Base-by-base conservation (phyloP, 2,888 invertebrate genomes). In the Aphrophora alni region DNA sequence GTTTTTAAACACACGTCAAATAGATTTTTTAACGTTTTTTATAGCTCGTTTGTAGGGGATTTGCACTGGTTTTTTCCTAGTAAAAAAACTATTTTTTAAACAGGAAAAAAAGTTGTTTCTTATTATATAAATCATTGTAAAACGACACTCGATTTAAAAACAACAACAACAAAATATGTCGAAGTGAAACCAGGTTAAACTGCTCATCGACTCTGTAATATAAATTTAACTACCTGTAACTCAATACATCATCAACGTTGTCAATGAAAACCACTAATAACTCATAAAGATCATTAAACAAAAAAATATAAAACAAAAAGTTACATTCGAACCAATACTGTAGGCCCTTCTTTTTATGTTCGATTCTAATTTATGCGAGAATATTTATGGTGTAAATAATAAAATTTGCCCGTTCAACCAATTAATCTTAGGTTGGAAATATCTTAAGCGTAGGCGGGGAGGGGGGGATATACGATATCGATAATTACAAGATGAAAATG, bases 251-350 rank as follows among this genome's bases (percentile, higher is more conserved):
- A 59, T 59, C 59, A 21, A n/a, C n/a, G 21, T 59, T 59, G 59
- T 59, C 59, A 21, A 59, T 59, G 59, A 59, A 59, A 59, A 10
- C n/a, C 59, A 3, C 59, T 59, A 59, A 59, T 59, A 59, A 59
- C 59, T 59, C 59, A 59, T 59, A 59, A 59, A 59, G 21, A 59
- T 59, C 59, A 59, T 59, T 59, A 59, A 59, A 59, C 59, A 59
- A 59, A 21, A 21, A 0, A 21, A 7, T 5, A 21, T 3, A 59
- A 7, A 59, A 21, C n/a, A 21, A 59, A 59, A 59, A 59, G 21
- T 21, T 21, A 59, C 8, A 33, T 33, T 8, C 33, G 21, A 59
- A 5, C 59, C n/a, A 21, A 7, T 59, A 3, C 5, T 21, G 59
- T 59, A 2, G 44, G 59, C 21, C 5, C 8, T 33, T 33, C 8